Base-by-base conservation (phyloP, 2,888 invertebrate species). In the Dolomedes plantarius region DNA sequence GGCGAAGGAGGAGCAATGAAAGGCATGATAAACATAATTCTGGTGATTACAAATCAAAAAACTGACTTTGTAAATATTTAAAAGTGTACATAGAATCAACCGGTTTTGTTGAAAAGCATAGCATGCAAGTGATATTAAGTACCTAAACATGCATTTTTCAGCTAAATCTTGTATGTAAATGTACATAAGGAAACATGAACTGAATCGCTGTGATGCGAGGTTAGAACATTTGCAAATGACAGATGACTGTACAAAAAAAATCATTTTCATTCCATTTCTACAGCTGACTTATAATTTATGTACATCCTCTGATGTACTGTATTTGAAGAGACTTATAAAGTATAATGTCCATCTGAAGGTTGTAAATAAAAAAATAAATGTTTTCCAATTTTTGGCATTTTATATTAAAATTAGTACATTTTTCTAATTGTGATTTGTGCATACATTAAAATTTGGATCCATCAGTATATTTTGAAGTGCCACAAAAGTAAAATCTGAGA, bases 1-100 rank as follows among this genome's bases (percentile, higher is more conserved):
- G 86, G 86, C 19, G 75, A 31, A 75, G 86, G 64, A 86, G 83
- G 68, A 69, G 64, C 19, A 74, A 81, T 56, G 81, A 81, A 9
- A 67, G 74, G 23, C 74, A 74, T 16, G 75, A 85, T 73, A 77
- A 85, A 27, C 77, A 83, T 19, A 36, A 64, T 36, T 64, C 75
- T 0, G 36, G 77, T 31, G 83, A 83, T 56, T 77, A 85, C n/a
- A 85, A 85, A 68, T 32, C 62, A 5, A 85, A 85, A 68, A 85
- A 85, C 29, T 77, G 23, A 16, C 19, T 19, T 7, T 23, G 3
- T 56, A 19, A 3, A 56, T 23, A 23, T 23, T 19, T 19, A 9
- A 5, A 46, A 46, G 19, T 56, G 56, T 56, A 56, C 3, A 56
- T 56, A 56, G 23, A 56, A 56, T 56, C 23, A 56, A 56, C 16